phyloP scores from a whole-genome alignment of 2,888 invertebrate species.

The Pherbina coryleti region DNA sequence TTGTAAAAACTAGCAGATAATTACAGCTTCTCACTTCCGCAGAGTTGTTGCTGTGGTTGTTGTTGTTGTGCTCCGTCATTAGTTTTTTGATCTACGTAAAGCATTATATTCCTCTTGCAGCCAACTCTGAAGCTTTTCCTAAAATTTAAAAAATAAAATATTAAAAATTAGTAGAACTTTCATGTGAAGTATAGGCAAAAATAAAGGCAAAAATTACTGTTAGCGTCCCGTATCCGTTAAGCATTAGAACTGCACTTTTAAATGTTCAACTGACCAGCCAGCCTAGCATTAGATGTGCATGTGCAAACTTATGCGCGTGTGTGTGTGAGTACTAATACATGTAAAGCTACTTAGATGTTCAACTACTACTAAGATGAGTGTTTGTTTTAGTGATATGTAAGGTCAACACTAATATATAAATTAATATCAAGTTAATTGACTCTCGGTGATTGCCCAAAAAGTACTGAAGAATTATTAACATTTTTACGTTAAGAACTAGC shows the following conservation, averaged over 20 bases:
- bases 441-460: not conserved
- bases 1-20: not conserved
- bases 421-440: not conserved
- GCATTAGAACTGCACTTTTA: constrained; percentile 7
- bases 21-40: constrained; percentile 7
- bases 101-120: constrained; percentile 66
- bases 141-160: constrained; percentile 18
- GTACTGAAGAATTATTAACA: not conserved
- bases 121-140: constrained; percentile 67
- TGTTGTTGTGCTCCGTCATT: constrained; percentile 43
- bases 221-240: constrained; percentile 19
- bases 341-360: not conserved
- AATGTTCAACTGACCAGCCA: not conserved
- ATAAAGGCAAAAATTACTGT: constrained; percentile 18
- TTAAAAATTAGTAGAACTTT: constrained; percentile 42
- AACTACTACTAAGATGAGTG: too few relatives aligned
- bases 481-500: not conserved
- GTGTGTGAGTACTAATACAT: constrained; percentile 24
- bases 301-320: constrained; percentile 34
- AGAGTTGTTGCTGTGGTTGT: not conserved
- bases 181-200: constrained; percentile 1
- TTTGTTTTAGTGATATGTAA: not conserved
- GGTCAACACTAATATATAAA: not conserved
- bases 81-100: constrained; percentile 60
- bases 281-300: constrained; percentile 36